Conservation (phyloP, 2,888 invertebrate genomes). For the Pantelozetes paolii region DNA sequence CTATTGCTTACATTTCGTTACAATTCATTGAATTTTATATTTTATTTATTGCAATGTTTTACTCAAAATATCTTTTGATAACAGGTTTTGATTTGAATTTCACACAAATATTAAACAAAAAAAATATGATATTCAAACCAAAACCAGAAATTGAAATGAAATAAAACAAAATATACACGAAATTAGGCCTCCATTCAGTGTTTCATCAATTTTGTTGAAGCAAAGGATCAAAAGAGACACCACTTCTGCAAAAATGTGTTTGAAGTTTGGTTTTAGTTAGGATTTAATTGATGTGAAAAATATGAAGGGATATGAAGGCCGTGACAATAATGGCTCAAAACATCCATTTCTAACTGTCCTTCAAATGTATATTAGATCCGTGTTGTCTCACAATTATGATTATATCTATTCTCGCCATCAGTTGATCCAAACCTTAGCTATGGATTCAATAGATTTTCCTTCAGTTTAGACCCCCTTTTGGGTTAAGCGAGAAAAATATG, state of each 20-base stretch:
- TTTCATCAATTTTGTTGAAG: too few relatives aligned
- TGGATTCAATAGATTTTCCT: too few relatives aligned
- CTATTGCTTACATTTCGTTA: not conserved
- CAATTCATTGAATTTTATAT: not conserved
- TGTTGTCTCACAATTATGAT: not conserved
- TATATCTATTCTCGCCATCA: not conserved
- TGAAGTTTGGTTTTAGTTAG: too few relatives aligned
- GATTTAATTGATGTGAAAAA: too few relatives aligned
- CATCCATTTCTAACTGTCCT: slow-evolving; percentile 1
- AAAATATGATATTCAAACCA: not conserved
- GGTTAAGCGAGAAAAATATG: too few relatives aligned
- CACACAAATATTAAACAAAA: not conserved
- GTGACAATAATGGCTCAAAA: not conserved
- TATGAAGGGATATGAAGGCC: slow-evolving; percentile 4
- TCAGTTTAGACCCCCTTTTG: too few relatives aligned
- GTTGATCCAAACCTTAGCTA: not conserved
- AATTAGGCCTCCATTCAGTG: too few relatives aligned
- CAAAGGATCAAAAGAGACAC: too few relatives aligned
- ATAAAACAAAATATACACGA: not conserved
- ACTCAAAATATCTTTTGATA: not conserved
- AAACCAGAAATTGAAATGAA: not conserved
- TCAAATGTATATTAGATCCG: slow-evolving; percentile 28
- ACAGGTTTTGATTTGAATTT: not conserved
- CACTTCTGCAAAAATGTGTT: not conserved
- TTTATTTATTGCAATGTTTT: not conserved